phyloP scores from a whole-genome alignment of 2,888 invertebrate genomes.

The Drosophila borealis region DNA sequence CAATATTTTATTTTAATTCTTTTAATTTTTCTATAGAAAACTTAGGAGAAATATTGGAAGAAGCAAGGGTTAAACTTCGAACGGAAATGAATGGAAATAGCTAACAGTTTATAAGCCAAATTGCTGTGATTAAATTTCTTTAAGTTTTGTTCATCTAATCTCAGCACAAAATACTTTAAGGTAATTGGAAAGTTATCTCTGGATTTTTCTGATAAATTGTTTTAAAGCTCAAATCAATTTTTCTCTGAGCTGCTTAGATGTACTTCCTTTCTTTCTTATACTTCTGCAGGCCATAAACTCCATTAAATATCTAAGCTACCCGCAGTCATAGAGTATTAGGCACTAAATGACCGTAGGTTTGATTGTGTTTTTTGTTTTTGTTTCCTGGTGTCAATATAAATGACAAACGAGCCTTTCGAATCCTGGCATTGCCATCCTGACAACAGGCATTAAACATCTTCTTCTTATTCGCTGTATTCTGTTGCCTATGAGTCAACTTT shows the following conservation, averaged over 20 bases:
- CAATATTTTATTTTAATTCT: no score
- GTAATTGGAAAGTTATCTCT: background rate
- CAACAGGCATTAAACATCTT: slow-evolving; percentile 29
- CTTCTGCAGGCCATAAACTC: background rate
- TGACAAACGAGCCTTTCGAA: slow-evolving; percentile 40
- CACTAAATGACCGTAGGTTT: slow-evolving; percentile 18
- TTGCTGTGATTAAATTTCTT: no score
- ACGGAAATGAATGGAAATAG: no score
- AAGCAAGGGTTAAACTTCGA: no score
- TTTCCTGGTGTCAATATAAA: slow-evolving; percentile 35
- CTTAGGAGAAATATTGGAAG: no score
- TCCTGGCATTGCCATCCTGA: slow-evolving; percentile 32
- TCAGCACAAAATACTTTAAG: no score
- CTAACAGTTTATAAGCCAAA: no score
- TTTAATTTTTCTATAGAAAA: no score
- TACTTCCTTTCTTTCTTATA: background rate
- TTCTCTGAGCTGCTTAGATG: background rate
- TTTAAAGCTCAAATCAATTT: background rate
- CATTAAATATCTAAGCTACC: slow-evolving; percentile 5
- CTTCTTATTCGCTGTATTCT: background rate
- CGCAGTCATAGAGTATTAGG: slow-evolving; percentile 14
- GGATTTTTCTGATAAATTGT: background rate
- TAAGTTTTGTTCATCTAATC: no score
- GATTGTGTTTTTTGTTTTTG: slow-evolving; percentile 10
- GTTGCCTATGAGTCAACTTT: slow-evolving; percentile 13